Conservation (phyloP, 1,140 invertebrate genomes). For the Polypedilum pembai region DNA sequence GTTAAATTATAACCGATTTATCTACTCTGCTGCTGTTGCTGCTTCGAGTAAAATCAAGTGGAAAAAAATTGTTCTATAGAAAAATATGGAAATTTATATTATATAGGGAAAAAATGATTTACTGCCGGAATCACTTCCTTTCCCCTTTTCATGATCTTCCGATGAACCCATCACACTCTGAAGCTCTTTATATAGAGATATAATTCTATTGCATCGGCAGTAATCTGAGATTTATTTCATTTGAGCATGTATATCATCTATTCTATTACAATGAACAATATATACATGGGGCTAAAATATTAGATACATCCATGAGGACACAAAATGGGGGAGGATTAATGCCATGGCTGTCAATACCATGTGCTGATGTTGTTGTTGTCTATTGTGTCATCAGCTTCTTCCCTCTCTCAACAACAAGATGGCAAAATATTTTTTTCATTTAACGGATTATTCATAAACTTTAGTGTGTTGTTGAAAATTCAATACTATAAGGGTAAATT, state of each 20-base stretch:
- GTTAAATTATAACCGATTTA: slow-evolving; percentile 21
- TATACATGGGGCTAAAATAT: not conserved
- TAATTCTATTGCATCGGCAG: not conserved
- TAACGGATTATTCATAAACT: slow-evolving; percentile 6
- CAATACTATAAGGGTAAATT: too few relatives aligned
- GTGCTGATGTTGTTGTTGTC: not conserved
- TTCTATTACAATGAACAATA: not conserved
- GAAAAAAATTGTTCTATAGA: not conserved
- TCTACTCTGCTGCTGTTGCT: not conserved
- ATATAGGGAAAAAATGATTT: slow-evolving; percentile 21
- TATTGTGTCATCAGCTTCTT: slow-evolving; percentile 26
- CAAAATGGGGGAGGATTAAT: slow-evolving; percentile 8
- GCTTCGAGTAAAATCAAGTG: not conserved
- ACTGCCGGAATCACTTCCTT: not conserved
- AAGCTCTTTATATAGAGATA: too few relatives aligned
- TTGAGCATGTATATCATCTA: not conserved
- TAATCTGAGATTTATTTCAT: slow-evolving; percentile 25
- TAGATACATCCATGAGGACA: not conserved
- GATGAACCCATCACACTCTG: not conserved
- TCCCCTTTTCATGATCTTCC: not conserved
- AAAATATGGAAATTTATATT: not conserved
- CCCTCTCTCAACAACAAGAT: not conserved
- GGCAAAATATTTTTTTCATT: slow-evolving; percentile 29
- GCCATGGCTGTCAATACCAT: slow-evolving; percentile 21
- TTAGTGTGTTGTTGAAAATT: too few relatives aligned